Conservation (phyloP, 2,113 vertebrate genomes). For the Xenopus tropicalis region UCB_Xtro_10.0 CM004450.2:45331501-45332000, state of each 20-base stretch:
- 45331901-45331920: constrained; percentile 27
- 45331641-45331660: no score
- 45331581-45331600: no score
- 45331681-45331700: no score
- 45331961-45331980: not conserved
- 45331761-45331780: not conserved
- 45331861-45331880: not conserved
- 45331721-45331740: not conserved
- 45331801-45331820: not conserved
- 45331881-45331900: constrained; percentile 32
- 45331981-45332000: constrained; percentile 14
- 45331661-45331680: no score
- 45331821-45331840: constrained; percentile 14
- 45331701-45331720: no score
- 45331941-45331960: not conserved
- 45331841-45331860: constrained; percentile 23
- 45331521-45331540: no score
- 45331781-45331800: not conserved
- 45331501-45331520: no score
- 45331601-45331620: no score
- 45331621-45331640: no score
- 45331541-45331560: no score
- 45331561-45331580: no score
- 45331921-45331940: constrained; percentile 5
- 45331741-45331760: not conserved